Base-by-base conservation (phyloP, 2,797 vertebrate species). In the Halcyon badia region DNA sequence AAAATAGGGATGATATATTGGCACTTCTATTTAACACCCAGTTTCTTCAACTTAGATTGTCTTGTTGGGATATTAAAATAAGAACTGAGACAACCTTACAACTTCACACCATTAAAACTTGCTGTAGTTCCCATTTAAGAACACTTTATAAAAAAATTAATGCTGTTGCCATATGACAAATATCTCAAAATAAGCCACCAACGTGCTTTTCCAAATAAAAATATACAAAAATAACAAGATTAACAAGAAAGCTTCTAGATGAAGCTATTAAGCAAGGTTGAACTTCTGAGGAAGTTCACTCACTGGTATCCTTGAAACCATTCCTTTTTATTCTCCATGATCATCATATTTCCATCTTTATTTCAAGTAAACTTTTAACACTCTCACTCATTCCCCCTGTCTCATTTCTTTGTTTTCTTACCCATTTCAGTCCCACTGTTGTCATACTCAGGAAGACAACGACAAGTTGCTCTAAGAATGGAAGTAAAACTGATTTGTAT, bases 301-400 rank as follows among this genome's bases (percentile, higher is more conserved):
- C 24, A 28, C 21, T 62, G 26, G 8, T 64, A 37, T n/a, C 10
- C 16, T 39, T 62, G 35, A 17, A 28, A 21, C 18, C 18, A 14
- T 44, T 83, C 35, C 26, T 83, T 4, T 90, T 66, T 48, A 28
- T 66, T 83, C 10, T 71, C 41, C 8, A 14, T 46, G 17, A 33
- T 49, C 52, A 48, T 13, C 39, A 6, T 48, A 81, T 49, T 60
- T 22, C 9, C 7, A 31, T 68, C 31, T 83, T 78, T 48, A 52
- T 56, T 90, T 56, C 60, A 79, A 81, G 5, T 33, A 60, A 60
- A 57, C 3, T 60, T 77, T 31, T 42, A 80, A 76, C 15, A 7
- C 0, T 80, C 11, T 81, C 26, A 24, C 4, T 78, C 9, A 5
- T 49, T 66, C 2, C 4, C 6, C 3, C 4, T 1, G 0, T 16